phyloP scores from a whole-genome alignment of 1,140 invertebrate genomes.

The Zaprionus ghesquierei region DNA sequence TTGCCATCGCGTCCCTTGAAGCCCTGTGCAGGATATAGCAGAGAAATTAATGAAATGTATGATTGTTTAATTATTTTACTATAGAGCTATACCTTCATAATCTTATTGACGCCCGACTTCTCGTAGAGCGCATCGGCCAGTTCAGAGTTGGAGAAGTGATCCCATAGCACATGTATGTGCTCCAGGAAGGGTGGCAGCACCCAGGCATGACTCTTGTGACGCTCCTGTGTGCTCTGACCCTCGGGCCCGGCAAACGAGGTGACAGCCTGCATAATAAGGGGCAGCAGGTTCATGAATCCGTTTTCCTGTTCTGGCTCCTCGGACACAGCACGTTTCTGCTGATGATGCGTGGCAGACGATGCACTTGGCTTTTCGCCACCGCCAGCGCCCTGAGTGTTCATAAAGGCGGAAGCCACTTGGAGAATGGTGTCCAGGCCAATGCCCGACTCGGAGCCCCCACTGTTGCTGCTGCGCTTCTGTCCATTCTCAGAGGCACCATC shows the following conservation, averaged over 20 bases:
- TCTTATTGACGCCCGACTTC: constrained; percentile 87
- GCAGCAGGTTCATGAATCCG: constrained; percentile 86
- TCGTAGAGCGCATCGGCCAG: constrained; percentile 88
- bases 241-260: constrained; percentile 84
- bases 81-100: constrained; percentile 84
- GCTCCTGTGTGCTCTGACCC: constrained; percentile 84
- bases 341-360: constrained; percentile 37
- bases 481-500: constrained; percentile 53
- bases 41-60: neutral
- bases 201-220: constrained; percentile 88
- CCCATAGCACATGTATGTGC: constrained; percentile 89
- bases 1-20: constrained; percentile 87
- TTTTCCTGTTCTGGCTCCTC: constrained; percentile 74
- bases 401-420: constrained; percentile 85
- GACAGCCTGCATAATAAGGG: constrained; percentile 86
- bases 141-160: constrained; percentile 90
- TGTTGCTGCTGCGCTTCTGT: constrained; percentile 42
- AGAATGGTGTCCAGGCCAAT: constrained; percentile 84
- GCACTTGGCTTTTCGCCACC: constrained; percentile 26
- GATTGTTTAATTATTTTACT: neutral
- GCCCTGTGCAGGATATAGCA: constrained; percentile 51
- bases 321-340: constrained; percentile 53
- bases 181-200: constrained; percentile 90
- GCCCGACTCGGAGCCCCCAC: constrained; percentile 53
- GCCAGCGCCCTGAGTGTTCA: constrained; percentile 82